Percentiles rank a stretch among this genome's conserved stretches.
Conservation (phyloP, 2,888 invertebrate genomes). For the Ornithoptera priamus region DNA sequence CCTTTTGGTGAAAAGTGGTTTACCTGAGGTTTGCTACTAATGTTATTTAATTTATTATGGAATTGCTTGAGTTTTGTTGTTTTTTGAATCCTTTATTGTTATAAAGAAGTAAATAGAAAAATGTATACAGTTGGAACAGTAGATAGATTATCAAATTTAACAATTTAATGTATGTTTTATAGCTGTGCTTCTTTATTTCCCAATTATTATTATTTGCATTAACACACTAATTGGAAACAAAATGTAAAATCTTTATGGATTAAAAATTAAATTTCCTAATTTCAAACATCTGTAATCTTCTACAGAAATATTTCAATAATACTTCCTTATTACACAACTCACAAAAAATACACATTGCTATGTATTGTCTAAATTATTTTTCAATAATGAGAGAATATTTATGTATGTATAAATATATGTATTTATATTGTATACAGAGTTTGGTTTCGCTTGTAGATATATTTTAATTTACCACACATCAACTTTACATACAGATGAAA, state of each 20-base stretch:
- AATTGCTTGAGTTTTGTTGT: constrained; percentile 75
- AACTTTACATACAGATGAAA: constrained; percentile 35
- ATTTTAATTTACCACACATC: constrained; percentile 32
- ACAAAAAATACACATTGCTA: neutral
- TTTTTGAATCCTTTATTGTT: constrained; percentile 59
- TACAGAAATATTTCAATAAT: neutral
- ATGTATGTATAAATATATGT: constrained; percentile 5
- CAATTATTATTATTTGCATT: constrained; percentile 35
- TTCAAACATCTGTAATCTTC: neutral
- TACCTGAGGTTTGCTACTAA: constrained; percentile 68
- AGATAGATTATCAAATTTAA: constrained; percentile 34
- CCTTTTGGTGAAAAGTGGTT: constrained; percentile 67
- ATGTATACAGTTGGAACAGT: constrained; percentile 39
- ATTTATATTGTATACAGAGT: constrained; percentile 13
- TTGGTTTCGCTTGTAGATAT: constrained; percentile 34
- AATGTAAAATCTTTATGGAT: constrained; percentile 10
- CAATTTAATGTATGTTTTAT: constrained; percentile 35
- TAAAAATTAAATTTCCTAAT: neutral
- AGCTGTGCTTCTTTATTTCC: constrained; percentile 39
- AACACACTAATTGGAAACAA: constrained; percentile 36
- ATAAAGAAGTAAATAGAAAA: constrained; percentile 47
- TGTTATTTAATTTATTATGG: constrained; percentile 76
- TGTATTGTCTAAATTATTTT: constrained; percentile 9
- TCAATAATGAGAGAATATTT: constrained; percentile 17
- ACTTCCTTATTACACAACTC: neutral